phyloP scores from a whole-genome alignment of 2,113 vertebrate genomes.

The Hemibagrus wyckioides region DNA sequence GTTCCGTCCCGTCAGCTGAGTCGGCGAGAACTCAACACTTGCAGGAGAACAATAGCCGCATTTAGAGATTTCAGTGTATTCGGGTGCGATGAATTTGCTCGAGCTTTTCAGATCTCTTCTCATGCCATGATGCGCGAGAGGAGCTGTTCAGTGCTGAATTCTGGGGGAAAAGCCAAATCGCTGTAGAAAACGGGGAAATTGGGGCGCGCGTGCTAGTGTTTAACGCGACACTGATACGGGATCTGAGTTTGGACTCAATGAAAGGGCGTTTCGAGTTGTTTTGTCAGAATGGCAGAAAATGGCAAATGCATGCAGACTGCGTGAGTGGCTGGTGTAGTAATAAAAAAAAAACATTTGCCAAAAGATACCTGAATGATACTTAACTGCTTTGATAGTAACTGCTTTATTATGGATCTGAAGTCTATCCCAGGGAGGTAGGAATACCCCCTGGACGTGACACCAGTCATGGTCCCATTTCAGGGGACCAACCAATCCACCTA shows the following conservation, averaged over 20 bases:
- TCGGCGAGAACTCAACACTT: slow-evolving; percentile 3
- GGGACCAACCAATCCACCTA: not conserved
- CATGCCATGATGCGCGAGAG: not conserved
- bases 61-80: not conserved
- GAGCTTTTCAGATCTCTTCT: not conserved
- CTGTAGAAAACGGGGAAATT: not conserved
- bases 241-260: not conserved
- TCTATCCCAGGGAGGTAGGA: not conserved
- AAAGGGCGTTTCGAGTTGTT: not conserved
- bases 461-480: not conserved
- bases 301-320: not conserved
- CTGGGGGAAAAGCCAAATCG: not conserved
- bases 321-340: not conserved
- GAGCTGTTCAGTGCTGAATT: slow-evolving; percentile 37
- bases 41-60: not conserved
- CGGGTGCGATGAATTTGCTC: not conserved
- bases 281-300: not conserved
- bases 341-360: not conserved
- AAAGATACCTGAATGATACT: not conserved
- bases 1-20: slow-evolving; percentile 18
- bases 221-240: not conserved
- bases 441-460: not conserved
- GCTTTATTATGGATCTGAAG: too few relatives aligned
- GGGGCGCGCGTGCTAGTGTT: not conserved
- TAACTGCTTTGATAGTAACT: too few relatives aligned